Evolutionary conservation across 2,888 invertebrate genomes (phyloP).

Genomic region (Nomada ferruginata): DNA sequence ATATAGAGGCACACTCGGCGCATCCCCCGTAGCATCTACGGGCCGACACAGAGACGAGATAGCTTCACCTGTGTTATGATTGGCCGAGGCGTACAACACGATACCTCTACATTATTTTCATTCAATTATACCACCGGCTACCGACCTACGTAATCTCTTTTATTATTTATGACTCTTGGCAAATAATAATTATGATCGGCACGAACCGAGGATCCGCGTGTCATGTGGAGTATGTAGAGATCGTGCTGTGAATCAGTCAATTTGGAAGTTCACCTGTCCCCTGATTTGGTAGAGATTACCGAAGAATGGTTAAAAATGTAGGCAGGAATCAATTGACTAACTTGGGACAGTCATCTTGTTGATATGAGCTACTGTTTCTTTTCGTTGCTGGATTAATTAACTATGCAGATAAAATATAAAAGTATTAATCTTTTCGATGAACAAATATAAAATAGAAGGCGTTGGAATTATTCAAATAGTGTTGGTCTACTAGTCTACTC

Average conservation of each 20-base stretch:
- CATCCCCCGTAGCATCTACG: slow-evolving; percentile 70
- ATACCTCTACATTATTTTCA: slow-evolving; percentile 82
- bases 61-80: slow-evolving; percentile 81
- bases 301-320: too few species aligned
- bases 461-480: too few species aligned
- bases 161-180: slow-evolving; percentile 76
- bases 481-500: too few species aligned
- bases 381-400: too few species aligned
- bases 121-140: slow-evolving; percentile 79
- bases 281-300: not conserved
- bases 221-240: not conserved
- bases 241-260: not conserved
- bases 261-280: not conserved
- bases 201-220: not conserved
- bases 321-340: too few species aligned
- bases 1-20: slow-evolving; percentile 80
- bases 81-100: slow-evolving; percentile 79
- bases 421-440: too few species aligned
- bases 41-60: slow-evolving; percentile 53
- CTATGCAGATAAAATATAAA: too few species aligned
- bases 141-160: slow-evolving; percentile 77
- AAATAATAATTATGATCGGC: slow-evolving; percentile 73
- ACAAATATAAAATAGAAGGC: too few species aligned
- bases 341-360: too few species aligned
- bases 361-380: too few species aligned